Conservation (phyloP, 92 coral and sea anemone species). For the Porites lobata region DNA sequence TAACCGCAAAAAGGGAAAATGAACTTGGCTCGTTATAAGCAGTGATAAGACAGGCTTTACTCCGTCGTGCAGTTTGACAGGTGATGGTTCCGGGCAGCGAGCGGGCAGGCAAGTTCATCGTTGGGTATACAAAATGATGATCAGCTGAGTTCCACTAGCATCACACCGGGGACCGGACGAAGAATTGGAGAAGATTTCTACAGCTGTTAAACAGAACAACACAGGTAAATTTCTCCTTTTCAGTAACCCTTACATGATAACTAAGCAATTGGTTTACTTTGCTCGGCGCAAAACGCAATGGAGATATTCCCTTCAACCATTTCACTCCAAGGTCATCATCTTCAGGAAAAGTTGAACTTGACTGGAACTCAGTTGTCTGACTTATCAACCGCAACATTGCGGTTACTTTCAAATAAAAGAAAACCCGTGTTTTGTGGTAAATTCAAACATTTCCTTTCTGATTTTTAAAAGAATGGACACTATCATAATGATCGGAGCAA, state of each 20-base stretch:
- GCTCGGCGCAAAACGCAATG: not conserved
- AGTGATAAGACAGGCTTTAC: constrained; percentile 1
- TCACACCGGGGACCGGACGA: not conserved
- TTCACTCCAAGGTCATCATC: not conserved
- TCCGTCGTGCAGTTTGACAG: constrained; percentile 40
- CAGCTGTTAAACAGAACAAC: constrained; percentile 36
- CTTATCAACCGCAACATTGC: not conserved
- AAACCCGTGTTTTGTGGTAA: not conserved
- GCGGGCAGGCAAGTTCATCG: not conserved
- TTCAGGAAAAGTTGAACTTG: not conserved
- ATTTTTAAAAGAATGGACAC: not conserved
- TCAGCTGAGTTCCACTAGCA: not conserved
- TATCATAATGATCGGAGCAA: not conserved
- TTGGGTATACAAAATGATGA: not conserved
- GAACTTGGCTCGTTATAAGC: constrained; percentile 5
- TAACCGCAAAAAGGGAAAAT: constrained; percentile 41
- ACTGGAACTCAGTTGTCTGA: not conserved
- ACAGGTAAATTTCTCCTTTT: not conserved
- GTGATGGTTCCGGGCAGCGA: not conserved
- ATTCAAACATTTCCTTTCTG: not conserved
- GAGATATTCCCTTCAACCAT: too few relatives aligned
- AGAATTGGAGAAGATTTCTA: not conserved
- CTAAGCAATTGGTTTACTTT: not conserved
- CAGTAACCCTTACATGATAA: constrained; percentile 9
- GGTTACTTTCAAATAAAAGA: too few relatives aligned